A percentile compares a stretch with the other conserved stretches of the same genome.
These are phyloP conservation scores for Hemitrygon akajei DNA, from an alignment of 2,797 vertebrate species.

Conservation along the genomic window DNA sequence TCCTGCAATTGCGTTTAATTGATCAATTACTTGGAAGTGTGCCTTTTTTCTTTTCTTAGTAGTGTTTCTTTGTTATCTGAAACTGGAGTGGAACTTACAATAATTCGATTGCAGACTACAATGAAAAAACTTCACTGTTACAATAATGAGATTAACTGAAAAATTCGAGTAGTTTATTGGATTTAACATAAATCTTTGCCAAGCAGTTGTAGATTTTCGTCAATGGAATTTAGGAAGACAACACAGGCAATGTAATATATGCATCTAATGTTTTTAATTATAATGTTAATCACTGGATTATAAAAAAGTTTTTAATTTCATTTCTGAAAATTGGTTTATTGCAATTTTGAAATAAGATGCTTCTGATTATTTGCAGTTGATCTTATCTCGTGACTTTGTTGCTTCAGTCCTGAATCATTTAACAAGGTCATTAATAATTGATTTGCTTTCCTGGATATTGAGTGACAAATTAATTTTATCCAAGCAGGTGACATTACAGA, in stretches of 20 bases:
- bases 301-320: neutral
- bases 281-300: neutral
- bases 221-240: neutral
- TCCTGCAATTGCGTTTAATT: neutral
- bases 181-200: neutral
- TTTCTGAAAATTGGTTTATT: neutral
- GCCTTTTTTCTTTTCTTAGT: neutral
- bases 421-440: constrained; percentile 27
- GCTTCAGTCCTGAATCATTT: neutral
- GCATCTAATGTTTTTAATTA: neutral
- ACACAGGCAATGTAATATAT: neutral
- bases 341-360: neutral
- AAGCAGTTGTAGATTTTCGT: neutral
- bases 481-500: neutral
- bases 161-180: neutral
- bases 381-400: neutral
- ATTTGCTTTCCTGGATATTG: constrained; percentile 25
- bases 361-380: neutral
- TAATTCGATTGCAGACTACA: neutral
- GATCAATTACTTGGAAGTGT: neutral
- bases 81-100: neutral
- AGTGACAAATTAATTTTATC: constrained; percentile 5
- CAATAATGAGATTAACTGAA: neutral
- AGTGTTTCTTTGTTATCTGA: neutral
- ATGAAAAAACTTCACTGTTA: neutral